These are phyloP conservation scores for Pentalonia nigronervosa DNA, from an alignment of 1,140 invertebrate genomes.

Conservation along the genomic window DNA sequence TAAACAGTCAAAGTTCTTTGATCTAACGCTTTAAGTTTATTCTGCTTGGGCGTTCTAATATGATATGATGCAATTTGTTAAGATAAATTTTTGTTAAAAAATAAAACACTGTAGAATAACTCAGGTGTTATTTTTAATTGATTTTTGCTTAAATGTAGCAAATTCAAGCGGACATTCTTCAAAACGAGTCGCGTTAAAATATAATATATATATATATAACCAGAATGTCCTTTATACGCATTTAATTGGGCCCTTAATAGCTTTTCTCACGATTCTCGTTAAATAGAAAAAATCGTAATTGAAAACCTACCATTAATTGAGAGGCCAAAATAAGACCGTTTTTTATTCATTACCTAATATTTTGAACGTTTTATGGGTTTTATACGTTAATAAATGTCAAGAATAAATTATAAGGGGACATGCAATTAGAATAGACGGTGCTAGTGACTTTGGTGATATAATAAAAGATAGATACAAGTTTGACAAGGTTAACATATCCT, in stretches of 20 bases:
- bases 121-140: not conserved
- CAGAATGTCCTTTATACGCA: constrained; percentile 4
- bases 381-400: constrained; percentile 38
- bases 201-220: not conserved
- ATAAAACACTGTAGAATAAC: not conserved
- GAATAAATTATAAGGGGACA: constrained; percentile 11
- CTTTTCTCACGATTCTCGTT: not conserved
- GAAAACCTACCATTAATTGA: constrained; percentile 7
- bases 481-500: constrained; percentile 4
- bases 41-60: not conserved
- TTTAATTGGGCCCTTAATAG: constrained; percentile 57
- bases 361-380: constrained; percentile 26
- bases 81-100: not conserved
- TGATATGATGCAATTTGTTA: not conserved
- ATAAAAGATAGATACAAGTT: not conserved
- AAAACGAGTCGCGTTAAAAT: not conserved
- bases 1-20: not conserved
- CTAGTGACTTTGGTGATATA: not conserved
- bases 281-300: constrained; percentile 30
- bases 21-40: not conserved
- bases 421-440: constrained; percentile 54
- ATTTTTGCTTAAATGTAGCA: not conserved
- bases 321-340: not conserved
- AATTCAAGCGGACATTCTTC: not conserved
- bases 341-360: not conserved